phyloP scores from a whole-genome alignment of 2,888 invertebrate species.

The Belgica antarctica region DNA sequence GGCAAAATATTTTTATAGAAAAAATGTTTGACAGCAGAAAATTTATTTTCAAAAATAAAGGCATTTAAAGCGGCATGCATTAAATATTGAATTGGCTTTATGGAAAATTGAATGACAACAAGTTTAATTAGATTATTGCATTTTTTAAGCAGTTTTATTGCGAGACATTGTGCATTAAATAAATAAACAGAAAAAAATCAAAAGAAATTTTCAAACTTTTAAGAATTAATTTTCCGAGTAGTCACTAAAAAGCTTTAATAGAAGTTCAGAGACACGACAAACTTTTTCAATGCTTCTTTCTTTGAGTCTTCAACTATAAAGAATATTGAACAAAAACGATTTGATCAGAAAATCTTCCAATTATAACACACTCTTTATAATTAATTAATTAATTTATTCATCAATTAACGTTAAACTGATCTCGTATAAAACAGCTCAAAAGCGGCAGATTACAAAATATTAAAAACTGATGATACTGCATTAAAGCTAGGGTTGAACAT shows the following conservation, averaged over 20 bases:
- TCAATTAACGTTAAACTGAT: background rate
- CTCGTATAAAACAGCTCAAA: conserved; percentile 29
- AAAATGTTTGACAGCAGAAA: conserved; percentile 16
- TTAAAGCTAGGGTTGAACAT: background rate
- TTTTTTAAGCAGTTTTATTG: too few relatives aligned
- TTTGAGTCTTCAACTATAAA: too few relatives aligned
- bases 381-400: conserved; percentile 21
- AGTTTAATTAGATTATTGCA: conserved; percentile 35
- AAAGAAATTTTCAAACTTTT: background rate
- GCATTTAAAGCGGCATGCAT: background rate
- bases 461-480: conserved; percentile 9
- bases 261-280: background rate
- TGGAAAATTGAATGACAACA: too few relatives aligned
- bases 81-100: conserved; percentile 35
- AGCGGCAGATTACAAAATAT: conserved; percentile 9
- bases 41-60: conserved; percentile 11
- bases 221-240: background rate
- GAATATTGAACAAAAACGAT: too few relatives aligned
- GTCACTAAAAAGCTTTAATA: background rate
- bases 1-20: conserved; percentile 19
- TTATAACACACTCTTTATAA: background rate
- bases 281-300: too few relatives aligned
- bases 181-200: too few relatives aligned
- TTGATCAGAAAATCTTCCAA: conserved; percentile 19
- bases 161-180: too few relatives aligned